Base-by-base conservation (phyloP, 2,797 vertebrate genomes). In the Chelmon rostratus region DNA sequence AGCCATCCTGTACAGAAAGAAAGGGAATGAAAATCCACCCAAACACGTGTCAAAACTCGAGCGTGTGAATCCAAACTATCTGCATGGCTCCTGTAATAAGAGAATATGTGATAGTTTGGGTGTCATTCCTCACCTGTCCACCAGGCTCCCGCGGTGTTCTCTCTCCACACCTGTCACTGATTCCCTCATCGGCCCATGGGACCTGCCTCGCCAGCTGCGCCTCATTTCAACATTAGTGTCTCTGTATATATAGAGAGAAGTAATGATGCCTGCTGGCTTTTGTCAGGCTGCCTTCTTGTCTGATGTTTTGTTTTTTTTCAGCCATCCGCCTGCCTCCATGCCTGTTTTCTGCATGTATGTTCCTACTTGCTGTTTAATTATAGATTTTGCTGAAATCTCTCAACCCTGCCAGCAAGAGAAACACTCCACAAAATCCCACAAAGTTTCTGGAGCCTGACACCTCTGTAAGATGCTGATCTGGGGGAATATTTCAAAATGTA, bases 221-320 rank as follows among this genome's bases (percentile, higher is more conserved):
- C 57, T 70, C 28, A 33, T 67, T 61, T 70, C 52, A 61, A 42
- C 49, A 64, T 83, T 54, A 54, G 6, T 76, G 28, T 64, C 53
- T 81, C 35, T 56, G 54, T 59, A 28, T 31, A n/a, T 59, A 47
- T 52, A 33, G 28, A 66, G 49, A 50, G 84, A 73, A n/a, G n/a
- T n/a, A n/a, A n/a, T n/a, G n/a, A n/a, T n/a, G 23, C 35, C 68
- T 42, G 16, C 28, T 76, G 67, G 66, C 54, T 78, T 83, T 78
- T 71, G 73, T 81, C 69, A 71, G 15, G 44, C 46, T 59, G 53
- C 82, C 52, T 68, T 16, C 31, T 23, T 67, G 31, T 64, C 54
- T 46, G 16, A 35, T 65, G 44, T 75, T 59, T 47, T n/a, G n/a
- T n/a, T n/a, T n/a, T n/a, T n/a, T n/a, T n/a, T n/a, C n/a, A 42